These are phyloP conservation scores for Jaculus jaculus DNA, from an alignment of 2,113 vertebrate species.

Conservation along the genomic window DNA sequence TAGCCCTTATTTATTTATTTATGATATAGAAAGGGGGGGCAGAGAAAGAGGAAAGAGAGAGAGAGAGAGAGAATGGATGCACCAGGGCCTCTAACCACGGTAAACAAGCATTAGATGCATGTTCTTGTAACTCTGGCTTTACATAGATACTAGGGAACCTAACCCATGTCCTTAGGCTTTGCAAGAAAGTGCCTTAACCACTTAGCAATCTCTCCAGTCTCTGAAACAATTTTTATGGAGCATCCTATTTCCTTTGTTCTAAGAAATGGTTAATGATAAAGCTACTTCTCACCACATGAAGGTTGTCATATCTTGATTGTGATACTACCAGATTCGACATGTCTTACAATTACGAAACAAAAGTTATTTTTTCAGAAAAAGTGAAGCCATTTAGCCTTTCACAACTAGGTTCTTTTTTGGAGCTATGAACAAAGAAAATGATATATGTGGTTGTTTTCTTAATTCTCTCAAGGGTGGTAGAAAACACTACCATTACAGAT, in stretches of 20 bases:
- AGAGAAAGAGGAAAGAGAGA: too few relatives aligned
- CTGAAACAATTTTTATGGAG: not conserved
- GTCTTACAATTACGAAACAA: not conserved
- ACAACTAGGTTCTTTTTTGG: not conserved
- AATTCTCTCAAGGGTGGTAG: not conserved
- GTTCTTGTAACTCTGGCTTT: too few relatives aligned
- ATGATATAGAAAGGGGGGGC: too few relatives aligned
- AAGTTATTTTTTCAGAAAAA: not conserved
- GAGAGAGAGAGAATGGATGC: too few relatives aligned
- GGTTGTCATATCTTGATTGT: not conserved
- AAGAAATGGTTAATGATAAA: not conserved
- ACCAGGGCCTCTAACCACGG: too few relatives aligned
- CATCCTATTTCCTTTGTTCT: not conserved
- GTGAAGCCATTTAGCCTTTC: not conserved
- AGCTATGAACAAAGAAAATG: constrained; percentile 23
- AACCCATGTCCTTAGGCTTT: too few relatives aligned
- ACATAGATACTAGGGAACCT: too few relatives aligned
- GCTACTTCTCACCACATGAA: rapidly evolving
- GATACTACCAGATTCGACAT: not conserved
- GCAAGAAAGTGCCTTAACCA: too few relatives aligned
- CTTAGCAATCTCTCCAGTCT: too few relatives aligned
- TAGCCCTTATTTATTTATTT: too few relatives aligned
- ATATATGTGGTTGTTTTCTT: constrained; percentile 29
- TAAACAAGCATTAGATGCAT: too few relatives aligned
- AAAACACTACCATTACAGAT: not conserved